Evolutionary conservation across 2,113 vertebrate genomes (phyloP), one percentile per base, ranked within the genome.

Genomic region (Gobiocypris rarus): DNA sequence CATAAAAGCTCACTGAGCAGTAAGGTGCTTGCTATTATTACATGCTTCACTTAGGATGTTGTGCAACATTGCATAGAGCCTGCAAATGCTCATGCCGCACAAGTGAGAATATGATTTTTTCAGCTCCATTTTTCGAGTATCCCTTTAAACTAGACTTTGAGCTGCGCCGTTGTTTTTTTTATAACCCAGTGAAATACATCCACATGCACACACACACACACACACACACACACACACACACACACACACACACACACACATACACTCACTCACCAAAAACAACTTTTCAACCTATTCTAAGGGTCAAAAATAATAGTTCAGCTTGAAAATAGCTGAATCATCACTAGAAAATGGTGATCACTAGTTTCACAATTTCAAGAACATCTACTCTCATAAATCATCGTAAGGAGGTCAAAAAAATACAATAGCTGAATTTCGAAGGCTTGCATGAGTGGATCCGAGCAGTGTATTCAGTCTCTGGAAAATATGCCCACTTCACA

Each of bases 1-100:
- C 86, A 91, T 92, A 69, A 89, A 87, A 67, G 65, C 63, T 75
- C 86, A 84, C 81, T 83, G 88, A 86, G 9, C 6, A 69, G 77
- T 45, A 14, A 7, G 28, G 56, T 87, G 31, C 82, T 52, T 58
- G 26, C 67, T 91, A 86, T 87, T 79, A 92, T 93, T 92, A 92
- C 88, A 93, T 73, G 86, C 88, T 87, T 93, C 90, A 93, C 91
- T 92, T 88, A 85, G 80, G 83, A 80, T 81, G 89, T 87, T 69
- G 31, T 84, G 84, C 86, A 81, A 88, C 90, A 86, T 81, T 78
- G 76, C 70, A 82, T 61, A 79, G 69, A 56, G 48, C 73, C 61
- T 43, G 56, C 50, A 63, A 81, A 81, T 54, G n/a, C 45, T 43
- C 59, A 19, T 56, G 45, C 54, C 22, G 19, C 50, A 81, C 77